These are phyloP conservation scores for Caenorhabditis plicata DNA, from an alignment of 2,888 invertebrate species.

Conservation along the genomic window DNA sequence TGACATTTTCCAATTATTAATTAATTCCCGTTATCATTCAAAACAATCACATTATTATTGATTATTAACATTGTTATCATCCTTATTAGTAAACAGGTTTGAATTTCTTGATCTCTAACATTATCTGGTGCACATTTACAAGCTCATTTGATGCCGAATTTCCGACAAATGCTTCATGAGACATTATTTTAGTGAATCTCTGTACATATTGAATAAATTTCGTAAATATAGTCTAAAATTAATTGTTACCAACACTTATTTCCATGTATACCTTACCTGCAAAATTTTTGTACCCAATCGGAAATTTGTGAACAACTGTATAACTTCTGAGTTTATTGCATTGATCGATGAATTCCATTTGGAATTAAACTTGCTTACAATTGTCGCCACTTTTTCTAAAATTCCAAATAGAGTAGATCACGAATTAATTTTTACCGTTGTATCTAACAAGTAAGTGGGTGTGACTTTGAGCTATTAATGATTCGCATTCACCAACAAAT, in stretches of 20 bases:
- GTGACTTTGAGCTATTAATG: conserved; percentile 75
- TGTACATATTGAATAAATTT: conserved; percentile 97
- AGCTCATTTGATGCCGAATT: conserved; percentile 76
- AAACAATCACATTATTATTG: not conserved
- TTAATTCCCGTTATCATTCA: not conserved
- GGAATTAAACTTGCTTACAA: conserved; percentile 85
- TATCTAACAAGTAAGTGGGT: conserved; percentile 67
- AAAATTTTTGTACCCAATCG: conserved; percentile 90
- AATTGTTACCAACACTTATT: not conserved
- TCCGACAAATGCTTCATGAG: conserved; percentile 71
- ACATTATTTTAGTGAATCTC: conserved; percentile 88
- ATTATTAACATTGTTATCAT: not conserved
- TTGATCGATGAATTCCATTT: conserved; percentile 95
- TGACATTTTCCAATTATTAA: conserved; percentile 1
- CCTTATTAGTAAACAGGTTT: conserved; percentile 82
- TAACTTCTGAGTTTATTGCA: conserved; percentile 87
- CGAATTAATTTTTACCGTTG: conserved; percentile 65
- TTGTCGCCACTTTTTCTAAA: conserved; percentile 74
- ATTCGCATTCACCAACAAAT: conserved; percentile 91
- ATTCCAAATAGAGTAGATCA: not conserved
- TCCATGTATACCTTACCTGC: conserved; percentile 71
- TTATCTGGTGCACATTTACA: conserved; percentile 95
- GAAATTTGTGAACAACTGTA: conserved; percentile 91
- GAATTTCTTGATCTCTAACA: conserved; percentile 99
- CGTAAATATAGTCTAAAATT: conserved; percentile 78